These are phyloP conservation scores for Oreochromis tanganicae DNA, from an alignment of 2,113 vertebrate genomes.

Conservation along the genomic window DNA sequence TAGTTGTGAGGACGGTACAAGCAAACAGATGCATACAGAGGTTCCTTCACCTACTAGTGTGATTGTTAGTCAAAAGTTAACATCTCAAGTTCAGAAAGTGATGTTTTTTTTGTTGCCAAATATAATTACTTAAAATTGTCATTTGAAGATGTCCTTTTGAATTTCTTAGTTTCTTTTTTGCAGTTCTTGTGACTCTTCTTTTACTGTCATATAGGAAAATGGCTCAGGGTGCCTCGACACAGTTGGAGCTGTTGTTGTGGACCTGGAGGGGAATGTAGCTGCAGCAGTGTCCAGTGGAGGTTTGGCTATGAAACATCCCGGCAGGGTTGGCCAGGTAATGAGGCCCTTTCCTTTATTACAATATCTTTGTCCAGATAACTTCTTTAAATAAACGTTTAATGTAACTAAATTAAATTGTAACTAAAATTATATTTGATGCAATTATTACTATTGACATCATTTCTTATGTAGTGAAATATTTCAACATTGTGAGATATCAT, in stretches of 20 bases:
- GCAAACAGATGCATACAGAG: neutral
- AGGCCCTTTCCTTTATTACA: neutral
- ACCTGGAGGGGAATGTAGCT: constrained; percentile 94
- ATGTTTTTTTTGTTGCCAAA: neutral
- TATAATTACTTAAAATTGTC: neutral
- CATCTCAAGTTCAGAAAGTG: neutral
- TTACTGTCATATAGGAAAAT: constrained; percentile 75
- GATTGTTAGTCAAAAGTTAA: neutral
- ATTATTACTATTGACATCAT: neutral
- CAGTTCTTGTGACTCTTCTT: neutral
- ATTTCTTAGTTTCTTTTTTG: neutral
- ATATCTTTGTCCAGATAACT: neutral
- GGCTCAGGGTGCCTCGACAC: constrained; percentile 90
- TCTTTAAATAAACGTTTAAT: neutral
- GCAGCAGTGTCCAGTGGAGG: constrained; percentile 98
- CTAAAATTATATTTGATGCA: neutral
- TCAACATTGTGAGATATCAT: neutral
- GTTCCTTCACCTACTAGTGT: neutral
- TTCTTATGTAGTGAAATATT: neutral
- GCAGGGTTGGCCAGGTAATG: constrained; percentile 92
- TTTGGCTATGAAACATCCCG: constrained; percentile 95
- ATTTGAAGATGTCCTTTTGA: neutral
- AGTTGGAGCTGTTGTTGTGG: constrained; percentile 94
- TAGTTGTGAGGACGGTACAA: neutral
- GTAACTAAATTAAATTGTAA: neutral